Evolutionary conservation across 2,797 vertebrate genomes (phyloP).

Genomic region (Falco concolor): DNA sequence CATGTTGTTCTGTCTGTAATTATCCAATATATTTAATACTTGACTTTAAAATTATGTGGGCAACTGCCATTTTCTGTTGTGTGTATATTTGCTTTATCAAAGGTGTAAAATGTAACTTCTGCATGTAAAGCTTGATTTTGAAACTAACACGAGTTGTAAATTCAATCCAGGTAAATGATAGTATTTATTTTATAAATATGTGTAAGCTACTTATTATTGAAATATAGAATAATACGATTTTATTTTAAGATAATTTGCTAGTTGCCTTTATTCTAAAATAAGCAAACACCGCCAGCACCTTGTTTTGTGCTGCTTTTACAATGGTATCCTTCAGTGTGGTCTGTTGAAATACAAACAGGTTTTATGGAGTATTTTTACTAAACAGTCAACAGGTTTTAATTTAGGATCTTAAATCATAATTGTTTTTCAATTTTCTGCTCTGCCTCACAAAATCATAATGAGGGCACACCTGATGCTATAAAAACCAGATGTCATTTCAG

Average conservation of each 20-base stretch:
- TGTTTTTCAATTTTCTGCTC: constrained; percentile 52
- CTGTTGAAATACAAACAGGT: neutral
- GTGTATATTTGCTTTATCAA: neutral
- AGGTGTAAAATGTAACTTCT: neutral
- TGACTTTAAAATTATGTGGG: neutral
- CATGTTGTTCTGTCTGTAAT: neutral
- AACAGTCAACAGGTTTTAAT: constrained; percentile 59
- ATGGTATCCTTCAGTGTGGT: neutral
- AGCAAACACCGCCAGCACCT: neutral
- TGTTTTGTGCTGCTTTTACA: neutral
- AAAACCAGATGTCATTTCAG: constrained; percentile 46
- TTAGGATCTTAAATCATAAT: constrained; percentile 49
- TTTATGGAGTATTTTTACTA: constrained; percentile 45
- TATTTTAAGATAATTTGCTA: neutral
- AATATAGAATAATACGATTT: neutral
- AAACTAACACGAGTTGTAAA: neutral
- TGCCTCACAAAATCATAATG: constrained; percentile 12
- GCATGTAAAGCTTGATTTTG: neutral
- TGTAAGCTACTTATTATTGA: neutral
- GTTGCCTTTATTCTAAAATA: neutral
- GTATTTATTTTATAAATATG: neutral
- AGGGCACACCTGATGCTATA: constrained; percentile 44
- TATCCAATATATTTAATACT: neutral
- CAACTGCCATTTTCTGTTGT: neutral
- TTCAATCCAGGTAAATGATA: neutral